These are phyloP conservation scores for Actinostola sp. DNA, from an alignment of 92 coral and sea anemone genomes.

Conservation along the genomic window DNA sequence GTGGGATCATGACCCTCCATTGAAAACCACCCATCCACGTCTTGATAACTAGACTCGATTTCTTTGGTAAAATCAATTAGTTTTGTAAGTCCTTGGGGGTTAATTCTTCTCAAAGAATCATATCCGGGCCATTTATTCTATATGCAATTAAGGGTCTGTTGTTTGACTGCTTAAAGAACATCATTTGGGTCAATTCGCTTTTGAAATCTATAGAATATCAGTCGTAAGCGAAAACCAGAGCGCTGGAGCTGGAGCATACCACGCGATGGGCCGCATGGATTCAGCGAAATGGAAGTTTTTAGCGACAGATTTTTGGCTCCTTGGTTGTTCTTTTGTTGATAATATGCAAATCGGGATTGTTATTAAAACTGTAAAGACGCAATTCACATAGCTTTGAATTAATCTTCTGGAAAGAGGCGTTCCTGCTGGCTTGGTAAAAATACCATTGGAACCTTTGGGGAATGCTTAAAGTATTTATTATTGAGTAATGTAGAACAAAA, in stretches of 20 bases:
- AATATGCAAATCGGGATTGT: not conserved
- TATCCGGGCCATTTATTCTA: constrained; percentile 90
- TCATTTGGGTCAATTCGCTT: constrained; percentile 91
- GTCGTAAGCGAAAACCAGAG: constrained; percentile 18
- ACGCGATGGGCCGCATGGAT: not conserved
- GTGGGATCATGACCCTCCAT: constrained; percentile 44
- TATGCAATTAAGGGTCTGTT: constrained; percentile 85
- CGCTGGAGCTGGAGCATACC: not conserved
- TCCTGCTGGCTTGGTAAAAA: too few species aligned
- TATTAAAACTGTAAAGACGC: too few species aligned
- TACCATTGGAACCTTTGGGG: too few species aligned
- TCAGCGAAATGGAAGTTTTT: not conserved
- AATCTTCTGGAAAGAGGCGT: too few species aligned
- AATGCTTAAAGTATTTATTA: too few species aligned
- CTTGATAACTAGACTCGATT: constrained; percentile 23
- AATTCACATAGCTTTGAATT: too few species aligned
- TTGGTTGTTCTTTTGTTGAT: too few species aligned
- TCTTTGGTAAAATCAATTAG: constrained; percentile 79
- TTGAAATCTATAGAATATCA: constrained; percentile 80
- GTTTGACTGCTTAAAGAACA: constrained; percentile 86
- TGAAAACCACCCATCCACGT: constrained; percentile 43
- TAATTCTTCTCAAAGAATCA: constrained; percentile 71
- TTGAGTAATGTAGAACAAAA: too few species aligned
- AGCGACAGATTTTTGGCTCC: not conserved
- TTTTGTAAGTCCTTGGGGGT: constrained; percentile 78